Conservation (phyloP, 37 sponge, comb jelly and placozoan genomes). For the Halichondria panicea region DNA sequence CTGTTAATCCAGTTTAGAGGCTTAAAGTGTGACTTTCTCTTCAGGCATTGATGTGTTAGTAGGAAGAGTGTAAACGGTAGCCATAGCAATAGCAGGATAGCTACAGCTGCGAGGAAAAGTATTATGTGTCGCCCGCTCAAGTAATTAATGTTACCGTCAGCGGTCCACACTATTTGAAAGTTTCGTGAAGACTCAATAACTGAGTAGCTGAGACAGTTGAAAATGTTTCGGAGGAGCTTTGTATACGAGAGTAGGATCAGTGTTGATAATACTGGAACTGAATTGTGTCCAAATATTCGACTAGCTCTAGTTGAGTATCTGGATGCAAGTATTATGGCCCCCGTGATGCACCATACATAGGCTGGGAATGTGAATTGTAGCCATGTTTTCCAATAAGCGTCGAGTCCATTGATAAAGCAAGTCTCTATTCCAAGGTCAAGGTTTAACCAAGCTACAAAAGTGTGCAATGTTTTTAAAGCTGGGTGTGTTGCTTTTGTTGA, state of each 20-base stretch:
- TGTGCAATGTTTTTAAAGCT: too few species aligned
- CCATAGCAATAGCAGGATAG: not conserved
- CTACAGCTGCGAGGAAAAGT: not conserved
- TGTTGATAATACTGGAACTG: slow-evolving; percentile 3
- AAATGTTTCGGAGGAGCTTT: not conserved
- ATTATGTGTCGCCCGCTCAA: not conserved
- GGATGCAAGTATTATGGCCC: not conserved
- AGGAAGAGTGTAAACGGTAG: not conserved
- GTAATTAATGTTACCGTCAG: slow-evolving; percentile 31
- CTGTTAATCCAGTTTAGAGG: not conserved
- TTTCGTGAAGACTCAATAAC: too few species aligned
- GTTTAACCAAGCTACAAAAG: slow-evolving; percentile 17
- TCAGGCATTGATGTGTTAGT: not conserved
- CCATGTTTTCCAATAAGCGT: slow-evolving; percentile 8
- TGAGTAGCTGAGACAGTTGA: not conserved
- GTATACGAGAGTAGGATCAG: slow-evolving; percentile 13
- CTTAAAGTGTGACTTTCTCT: not conserved
- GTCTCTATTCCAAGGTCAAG: slow-evolving; percentile 1
- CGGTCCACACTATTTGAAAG: slow-evolving; percentile 8
- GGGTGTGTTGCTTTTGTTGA: not conserved
- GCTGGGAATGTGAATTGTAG: slow-evolving; percentile 4
- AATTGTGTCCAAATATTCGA: not conserved
- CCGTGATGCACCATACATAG: not conserved
- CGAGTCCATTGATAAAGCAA: slow-evolving; percentile 31
- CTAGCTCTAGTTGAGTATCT: not conserved